Evolutionary conservation across 1,140 invertebrate genomes (phyloP).

Genomic region (Drosophila pandora): DNA sequence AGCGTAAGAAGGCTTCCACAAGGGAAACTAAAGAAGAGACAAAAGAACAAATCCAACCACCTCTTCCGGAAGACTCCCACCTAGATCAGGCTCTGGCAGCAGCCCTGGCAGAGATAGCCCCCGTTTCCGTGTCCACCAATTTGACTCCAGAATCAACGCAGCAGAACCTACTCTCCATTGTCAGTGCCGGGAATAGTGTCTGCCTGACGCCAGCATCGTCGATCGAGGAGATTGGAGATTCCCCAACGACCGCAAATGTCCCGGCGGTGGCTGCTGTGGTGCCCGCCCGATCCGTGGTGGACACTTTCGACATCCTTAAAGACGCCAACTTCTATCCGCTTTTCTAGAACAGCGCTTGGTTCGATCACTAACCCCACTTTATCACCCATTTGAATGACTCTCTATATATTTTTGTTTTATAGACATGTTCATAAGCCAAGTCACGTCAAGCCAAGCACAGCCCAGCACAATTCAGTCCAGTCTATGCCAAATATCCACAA

Average conservation of each 20-base stretch:
- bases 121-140: conserved; percentile 62
- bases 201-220: conserved; percentile 72
- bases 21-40: conserved; percentile 42
- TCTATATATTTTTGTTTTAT: conserved; percentile 68
- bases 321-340: conserved; percentile 82
- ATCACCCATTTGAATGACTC: conserved; percentile 41
- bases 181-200: conserved; percentile 65
- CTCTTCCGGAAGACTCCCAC: conserved; percentile 22
- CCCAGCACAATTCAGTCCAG: conserved; percentile 37
- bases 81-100: conserved; percentile 56
- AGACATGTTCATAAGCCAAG: conserved; percentile 77
- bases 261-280: conserved; percentile 3
- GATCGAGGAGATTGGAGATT: conserved; percentile 41
- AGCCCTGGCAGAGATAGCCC: conserved; percentile 59
- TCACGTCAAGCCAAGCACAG: conserved; percentile 46
- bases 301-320: conserved; percentile 77
- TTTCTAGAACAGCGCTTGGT: conserved; percentile 57
- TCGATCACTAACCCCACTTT: conserved; percentile 13
- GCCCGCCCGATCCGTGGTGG: conserved; percentile 67
- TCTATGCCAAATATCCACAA: conserved; percentile 30
- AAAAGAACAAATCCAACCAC: conserved; percentile 8
- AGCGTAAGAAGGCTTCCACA: conserved; percentile 65
- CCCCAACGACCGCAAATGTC: background rate
- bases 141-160: conserved; percentile 66
- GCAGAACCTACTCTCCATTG: conserved; percentile 57